Evolutionary conservation across 2,797 vertebrate genomes (phyloP).

Genomic region (Microtus agrestis): DNA sequence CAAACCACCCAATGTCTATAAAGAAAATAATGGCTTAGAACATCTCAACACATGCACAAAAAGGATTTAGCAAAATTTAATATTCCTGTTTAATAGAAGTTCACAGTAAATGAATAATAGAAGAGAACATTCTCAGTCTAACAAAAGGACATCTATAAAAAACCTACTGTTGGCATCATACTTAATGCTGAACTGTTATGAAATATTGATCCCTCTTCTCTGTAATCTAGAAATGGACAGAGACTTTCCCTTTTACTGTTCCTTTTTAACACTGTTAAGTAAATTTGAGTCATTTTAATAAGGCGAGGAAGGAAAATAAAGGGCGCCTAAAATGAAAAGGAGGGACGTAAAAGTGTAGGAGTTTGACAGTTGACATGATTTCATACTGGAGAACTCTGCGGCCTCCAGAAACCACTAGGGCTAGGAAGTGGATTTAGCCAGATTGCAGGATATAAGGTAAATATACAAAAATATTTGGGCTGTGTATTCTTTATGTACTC

Average conservation of each 20-base stretch:
- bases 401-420: not conserved
- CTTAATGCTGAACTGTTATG: conserved; percentile 12
- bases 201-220: conserved; percentile 24
- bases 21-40: not conserved
- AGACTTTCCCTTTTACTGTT: conserved; percentile 3
- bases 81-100: conserved; percentile 51
- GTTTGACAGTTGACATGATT: not conserved
- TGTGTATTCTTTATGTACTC: not conserved
- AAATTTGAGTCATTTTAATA: conserved; percentile 55
- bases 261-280: conserved; percentile 10
- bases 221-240: conserved; percentile 11
- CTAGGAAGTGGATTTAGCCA: conserved; percentile 35
- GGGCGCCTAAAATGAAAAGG: not conserved
- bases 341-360: not conserved
- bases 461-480: conserved; percentile 1
- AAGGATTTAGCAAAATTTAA: conserved; percentile 43
- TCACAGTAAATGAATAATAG: conserved; percentile 47
- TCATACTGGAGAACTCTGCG: conserved; percentile 19
- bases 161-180: conserved; percentile 7
- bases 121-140: conserved; percentile 7
- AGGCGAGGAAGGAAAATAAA: conserved; percentile 30
- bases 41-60: not conserved
- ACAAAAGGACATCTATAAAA: conserved; percentile 50
- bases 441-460: not conserved
- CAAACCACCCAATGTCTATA: not conserved